Percentiles rank a stretch among this genome's conserved stretches.
phyloP scores from a whole-genome alignment of 1,140 invertebrate genomes.

The Leptopilina clavipes region DNA sequence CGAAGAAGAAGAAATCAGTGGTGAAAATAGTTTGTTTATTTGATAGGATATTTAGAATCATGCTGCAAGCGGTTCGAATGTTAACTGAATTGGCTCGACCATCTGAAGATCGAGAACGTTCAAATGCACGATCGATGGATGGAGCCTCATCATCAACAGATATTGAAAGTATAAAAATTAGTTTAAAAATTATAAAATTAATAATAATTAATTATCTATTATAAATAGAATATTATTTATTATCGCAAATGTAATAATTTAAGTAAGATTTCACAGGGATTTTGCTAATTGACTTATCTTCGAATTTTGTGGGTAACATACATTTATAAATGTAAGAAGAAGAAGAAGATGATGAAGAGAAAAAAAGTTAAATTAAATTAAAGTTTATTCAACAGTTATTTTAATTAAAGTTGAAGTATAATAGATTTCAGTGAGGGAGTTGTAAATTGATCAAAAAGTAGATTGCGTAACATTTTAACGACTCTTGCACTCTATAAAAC shows the following conservation, averaged over 20 bases:
- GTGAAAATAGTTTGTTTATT: slow-evolving; percentile 40
- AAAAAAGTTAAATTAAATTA: background rate
- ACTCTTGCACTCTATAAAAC: background rate
- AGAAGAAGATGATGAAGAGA: background rate
- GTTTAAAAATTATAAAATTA: background rate
- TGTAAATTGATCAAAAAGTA: slow-evolving; percentile 14
- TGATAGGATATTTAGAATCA: slow-evolving; percentile 47
- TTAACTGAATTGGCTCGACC: slow-evolving; percentile 64
- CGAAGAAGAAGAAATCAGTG: background rate
- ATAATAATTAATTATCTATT: too few species aligned
- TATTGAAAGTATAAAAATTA: slow-evolving; percentile 51
- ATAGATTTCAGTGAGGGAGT: background rate
- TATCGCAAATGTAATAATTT: background rate
- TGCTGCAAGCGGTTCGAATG: slow-evolving; percentile 67
- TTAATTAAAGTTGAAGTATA: background rate
- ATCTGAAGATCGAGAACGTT: slow-evolving; percentile 59
- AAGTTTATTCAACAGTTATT: background rate
- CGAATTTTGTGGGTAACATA: too few species aligned
- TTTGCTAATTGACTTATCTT: too few species aligned
- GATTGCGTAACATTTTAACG: slow-evolving; percentile 24
- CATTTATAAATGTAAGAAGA: too few species aligned
- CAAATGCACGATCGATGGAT: slow-evolving; percentile 55
- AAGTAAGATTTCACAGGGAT: background rate
- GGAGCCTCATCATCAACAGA: slow-evolving; percentile 49
- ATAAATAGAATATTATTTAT: too few species aligned